Conservation (phyloP, 2,113 vertebrate genomes). For the Epinephelus moara region DNA sequence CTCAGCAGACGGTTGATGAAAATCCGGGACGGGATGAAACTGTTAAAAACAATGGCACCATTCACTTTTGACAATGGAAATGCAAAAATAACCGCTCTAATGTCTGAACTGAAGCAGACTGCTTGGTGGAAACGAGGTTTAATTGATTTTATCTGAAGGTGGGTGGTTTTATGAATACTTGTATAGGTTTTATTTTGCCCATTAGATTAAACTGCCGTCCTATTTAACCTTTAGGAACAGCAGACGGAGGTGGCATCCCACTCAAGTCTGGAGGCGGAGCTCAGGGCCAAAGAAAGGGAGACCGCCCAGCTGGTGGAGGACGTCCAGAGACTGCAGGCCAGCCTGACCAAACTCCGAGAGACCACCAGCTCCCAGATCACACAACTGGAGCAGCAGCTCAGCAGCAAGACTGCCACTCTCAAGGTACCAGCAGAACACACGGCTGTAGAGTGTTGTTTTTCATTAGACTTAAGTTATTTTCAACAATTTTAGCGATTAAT, state of each 20-base stretch:
- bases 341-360: conserved; percentile 95
- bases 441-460: neutral
- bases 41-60: too few species aligned
- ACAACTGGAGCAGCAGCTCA: conserved; percentile 96
- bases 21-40: too few species aligned
- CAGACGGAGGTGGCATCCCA: conserved; percentile 89
- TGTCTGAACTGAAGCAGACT: too few species aligned
- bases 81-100: too few species aligned
- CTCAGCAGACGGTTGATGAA: too few species aligned
- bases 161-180: neutral
- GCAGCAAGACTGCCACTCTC: conserved; percentile 91
- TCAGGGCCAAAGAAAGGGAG: conserved; percentile 96
- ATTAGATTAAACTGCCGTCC: neutral
- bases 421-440: conserved; percentile 82
- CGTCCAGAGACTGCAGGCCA: conserved; percentile 97
- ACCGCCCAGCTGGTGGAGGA: conserved; percentile 96
- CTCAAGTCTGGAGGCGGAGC: conserved; percentile 93
- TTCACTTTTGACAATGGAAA: too few species aligned
- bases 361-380: conserved; percentile 94
- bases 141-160: neutral
- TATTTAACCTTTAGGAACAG: conserved; percentile 85
- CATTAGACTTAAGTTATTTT: neutral
- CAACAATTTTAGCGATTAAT: neutral
- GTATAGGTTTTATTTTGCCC: neutral
- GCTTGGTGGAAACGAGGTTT: too few species aligned